Evolutionary conservation across 2,888 invertebrate species (phyloP), one percentile per base, ranked within the genome.

Genomic region (Subacronicta megacephala): DNA sequence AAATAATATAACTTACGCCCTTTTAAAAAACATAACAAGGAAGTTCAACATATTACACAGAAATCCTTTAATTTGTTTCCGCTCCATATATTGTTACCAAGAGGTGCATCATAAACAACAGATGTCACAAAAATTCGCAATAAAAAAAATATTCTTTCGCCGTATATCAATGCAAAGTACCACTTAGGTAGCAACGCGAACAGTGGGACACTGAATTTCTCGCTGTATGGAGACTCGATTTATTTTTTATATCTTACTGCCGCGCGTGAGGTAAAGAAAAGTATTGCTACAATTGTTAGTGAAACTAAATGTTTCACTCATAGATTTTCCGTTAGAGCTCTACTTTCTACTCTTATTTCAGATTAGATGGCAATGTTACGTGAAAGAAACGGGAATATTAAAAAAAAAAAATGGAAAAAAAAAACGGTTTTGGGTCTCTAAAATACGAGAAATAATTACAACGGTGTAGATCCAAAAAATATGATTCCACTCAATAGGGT

Each of bases 391-490:
- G 1, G 9, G 23, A 7, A n/a, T n/a, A n/a, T n/a, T n/a, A n/a
- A n/a, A n/a, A n/a, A n/a, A n/a, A n/a, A n/a, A n/a, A n/a, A n/a
- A n/a, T 20, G 6, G 20, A 20, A 4, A 23, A 23, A 23, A 44
- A 15, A 69, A 37, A 47, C 20, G 36, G 33, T 64, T 44, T 18
- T 35, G 13, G 15, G 6, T 15, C 42, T 31, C 52, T 61, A 33
- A 46, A 69, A 63, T 62, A 51, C 69, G 4, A 26, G 64, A 82
- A 83, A 81, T 82, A 73, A 79, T 59, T 15, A 58, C 57, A 61
- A 75, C 65, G 55, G 63, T 55, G 55, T 58, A 46, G 50, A 71
- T 72, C 68, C 41, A 62, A 69, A 76, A 65, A 75, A 78, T 67
- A 75, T 70, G 75, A 77, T 70, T 72, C 63, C 62, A 58, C 67